Base-by-base conservation (phyloP, 2,888 invertebrate genomes). In the Camponotus fellah region DNA sequence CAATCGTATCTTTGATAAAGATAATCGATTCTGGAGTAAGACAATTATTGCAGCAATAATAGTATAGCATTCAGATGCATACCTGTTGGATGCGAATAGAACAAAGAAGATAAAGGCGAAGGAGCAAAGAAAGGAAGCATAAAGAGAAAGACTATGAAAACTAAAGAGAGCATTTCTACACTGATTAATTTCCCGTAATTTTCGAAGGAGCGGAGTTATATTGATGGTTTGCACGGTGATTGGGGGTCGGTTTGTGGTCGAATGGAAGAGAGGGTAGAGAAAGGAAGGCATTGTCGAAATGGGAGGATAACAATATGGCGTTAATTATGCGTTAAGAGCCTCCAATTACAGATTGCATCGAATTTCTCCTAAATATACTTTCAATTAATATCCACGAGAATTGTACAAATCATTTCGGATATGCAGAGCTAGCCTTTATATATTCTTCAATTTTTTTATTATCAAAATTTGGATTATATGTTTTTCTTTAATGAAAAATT, bases 271-370 rank as follows among this genome's bases (percentile, higher is more conserved):
- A 34, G 0, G 82, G 82, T 80, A 86, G 49, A 46, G 46, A 49
- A 49, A 49, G 17, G 49, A 53, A 53, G 8, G 53, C 53, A 53
- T 53, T 53, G 49, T 53, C 49, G 8, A 53, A 89, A 88, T 85
- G 90, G 85, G 82, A 79, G 85, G 84, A 91, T 88, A 87, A 87
- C 88, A 89, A 86, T 88, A 87, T 87, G 83, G 82, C 90, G 91
- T 93, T 92, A 93, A 93, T 93, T 92, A 93, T 91, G 91, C 91
- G 91, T 92, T 92, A 92, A 92, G 92, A 92, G 90, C 88, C 91
- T 92, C 91, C 92, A 93, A 92, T 93, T 92, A 92, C 91, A 91
- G 89, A 89, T 92, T 91, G 92, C 91, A 85, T 87, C 87, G 85
- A 88, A 60, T 49, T 6, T 2, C 5, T 10, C 14, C 6, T n/a